phyloP scores from a whole-genome alignment of 2,113 vertebrate genomes.

The Rhinolophus sinicus region DNA sequence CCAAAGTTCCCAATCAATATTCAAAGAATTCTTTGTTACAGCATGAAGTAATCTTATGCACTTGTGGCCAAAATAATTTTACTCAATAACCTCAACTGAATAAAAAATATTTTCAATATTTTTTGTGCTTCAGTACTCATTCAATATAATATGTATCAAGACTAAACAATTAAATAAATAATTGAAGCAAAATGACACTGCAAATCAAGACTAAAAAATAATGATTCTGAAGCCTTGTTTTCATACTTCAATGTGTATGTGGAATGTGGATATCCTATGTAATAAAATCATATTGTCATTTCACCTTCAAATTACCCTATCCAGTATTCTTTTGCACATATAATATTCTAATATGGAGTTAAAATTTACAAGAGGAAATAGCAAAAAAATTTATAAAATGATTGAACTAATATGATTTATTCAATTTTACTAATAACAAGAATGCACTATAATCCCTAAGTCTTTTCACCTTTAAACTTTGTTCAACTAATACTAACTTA shows the following conservation, averaged over 20 bases:
- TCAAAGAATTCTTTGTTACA: background rate
- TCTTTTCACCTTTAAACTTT: background rate
- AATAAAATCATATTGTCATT: background rate
- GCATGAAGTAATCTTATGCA: background rate
- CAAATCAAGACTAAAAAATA: background rate
- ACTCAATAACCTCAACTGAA: background rate
- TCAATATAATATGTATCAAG: background rate
- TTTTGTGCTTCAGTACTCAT: background rate
- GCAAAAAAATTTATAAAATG: background rate
- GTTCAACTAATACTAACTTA: background rate
- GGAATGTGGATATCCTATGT: background rate
- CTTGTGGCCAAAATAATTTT: background rate
- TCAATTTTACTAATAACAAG: background rate
- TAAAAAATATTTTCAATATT: background rate
- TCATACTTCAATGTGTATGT: background rate
- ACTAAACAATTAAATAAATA: background rate
- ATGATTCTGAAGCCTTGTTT: background rate
- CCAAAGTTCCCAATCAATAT: background rate
- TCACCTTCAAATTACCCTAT: background rate
- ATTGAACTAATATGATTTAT: background rate
- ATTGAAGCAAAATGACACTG: background rate
- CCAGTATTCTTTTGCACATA: background rate
- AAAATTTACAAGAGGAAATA: background rate
- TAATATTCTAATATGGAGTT: background rate
- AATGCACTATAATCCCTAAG: background rate